Evolutionary conservation across 2,113 vertebrate genomes (phyloP), one percentile per base, ranked within the genome.

Genomic region (Zosterops lateralis): DNA sequence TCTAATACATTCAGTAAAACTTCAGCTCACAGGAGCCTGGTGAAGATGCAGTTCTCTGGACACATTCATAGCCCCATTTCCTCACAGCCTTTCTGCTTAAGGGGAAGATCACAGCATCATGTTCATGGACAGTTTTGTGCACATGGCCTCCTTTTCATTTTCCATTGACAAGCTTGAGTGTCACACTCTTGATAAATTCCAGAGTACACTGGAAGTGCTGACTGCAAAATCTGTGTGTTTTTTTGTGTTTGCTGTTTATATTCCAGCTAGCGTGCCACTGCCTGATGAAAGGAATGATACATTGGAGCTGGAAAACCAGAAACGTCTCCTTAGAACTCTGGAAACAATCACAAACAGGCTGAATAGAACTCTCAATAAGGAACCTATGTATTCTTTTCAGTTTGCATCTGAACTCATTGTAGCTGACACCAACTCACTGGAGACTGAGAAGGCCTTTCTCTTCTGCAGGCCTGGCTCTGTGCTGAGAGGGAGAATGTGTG

Each of bases 381-480:
- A 99, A 68, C 99, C 98, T 18, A 97, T 99, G 97, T 98, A 98
- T 96, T 98, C 98, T 68, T 99, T 99, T 95, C 98, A 98, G 65
- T 97, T 99, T 91, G 98, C 98, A 4, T 99, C 99, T 0, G 98
- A 99, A 87, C 98, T 99, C 96, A 98, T 99, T 12, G 95, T 99
- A 57, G 98, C 98, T 3, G 99, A 99, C 94, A 98, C 98, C 93
- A 99, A 99, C 93, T 99, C 99, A 5, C 96, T 99, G 91, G 99
- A 99, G 95, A 98, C 99, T 2, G 98, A 97, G 93, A 99, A 97
- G 81, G 98, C 99, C 15, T 98, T 98, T 45, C 98, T 99, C 44
- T 99, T 98, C 97, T 99, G 99, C 96, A 98, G 98, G 58, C 99
- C 99, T 2, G 99, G 99, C 86, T 99, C 99, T 2, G 97, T 99